Percentiles rank a stretch among this genome's conserved stretches.
phyloP scores from a whole-genome alignment of 2,113 vertebrate species.

The Misgurnus mizolepis region DNA sequence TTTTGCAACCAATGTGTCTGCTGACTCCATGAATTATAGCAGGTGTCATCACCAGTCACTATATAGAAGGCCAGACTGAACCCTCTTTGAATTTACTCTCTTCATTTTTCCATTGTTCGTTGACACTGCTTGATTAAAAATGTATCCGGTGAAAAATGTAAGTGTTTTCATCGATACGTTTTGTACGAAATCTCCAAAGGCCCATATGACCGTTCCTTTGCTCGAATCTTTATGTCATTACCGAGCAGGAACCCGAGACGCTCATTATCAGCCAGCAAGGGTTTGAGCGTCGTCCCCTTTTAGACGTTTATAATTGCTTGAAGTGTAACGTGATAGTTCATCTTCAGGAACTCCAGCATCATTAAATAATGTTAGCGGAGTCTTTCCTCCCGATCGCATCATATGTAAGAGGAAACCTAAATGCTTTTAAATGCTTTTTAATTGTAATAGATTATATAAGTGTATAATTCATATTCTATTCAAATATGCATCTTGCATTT shows the following conservation, averaged over 20 bases:
- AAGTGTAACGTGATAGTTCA: conserved; percentile 22
- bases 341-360: conserved; percentile 1
- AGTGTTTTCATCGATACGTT: too few relatives aligned
- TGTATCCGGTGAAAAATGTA: background rate
- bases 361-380: background rate
- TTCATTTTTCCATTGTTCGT: background rate
- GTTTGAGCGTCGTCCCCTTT: conserved; percentile 1
- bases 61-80: background rate
- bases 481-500: too few relatives aligned
- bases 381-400: background rate
- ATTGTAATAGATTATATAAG: too few relatives aligned
- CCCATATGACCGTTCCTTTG: background rate
- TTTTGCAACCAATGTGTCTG: conserved; percentile 2
- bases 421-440: too few relatives aligned
- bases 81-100: background rate
- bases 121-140: conserved; percentile 5
- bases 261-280: conserved; percentile 31
- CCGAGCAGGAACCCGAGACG: conserved; percentile 3
- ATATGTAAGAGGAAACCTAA: too few relatives aligned
- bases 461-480: too few relatives aligned
- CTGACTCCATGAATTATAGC: conserved; percentile 5
- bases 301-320: conserved; percentile 38
- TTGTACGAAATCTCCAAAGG: background rate
- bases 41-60: background rate
- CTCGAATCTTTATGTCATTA: conserved; percentile 17